These are phyloP conservation scores for Naja naja DNA, from an alignment of 2,113 vertebrate genomes.

Conservation along the genomic window DNA sequence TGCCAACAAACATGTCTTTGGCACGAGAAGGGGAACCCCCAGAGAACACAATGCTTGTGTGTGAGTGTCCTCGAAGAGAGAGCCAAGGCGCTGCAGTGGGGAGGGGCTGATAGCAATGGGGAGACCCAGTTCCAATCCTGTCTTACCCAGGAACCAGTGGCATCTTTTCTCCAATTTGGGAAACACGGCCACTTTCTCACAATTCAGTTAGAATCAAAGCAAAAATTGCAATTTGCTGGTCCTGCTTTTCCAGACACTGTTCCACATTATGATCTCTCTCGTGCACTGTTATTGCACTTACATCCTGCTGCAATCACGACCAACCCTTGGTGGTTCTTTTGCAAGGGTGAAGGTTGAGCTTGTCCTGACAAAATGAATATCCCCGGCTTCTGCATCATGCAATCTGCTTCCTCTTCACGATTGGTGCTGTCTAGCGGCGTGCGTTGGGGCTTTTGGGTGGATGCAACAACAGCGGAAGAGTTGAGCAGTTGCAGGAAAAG, in stretches of 20 bases:
- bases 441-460: neutral
- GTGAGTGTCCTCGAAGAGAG: neutral
- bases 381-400: constrained; percentile 51
- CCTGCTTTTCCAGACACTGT: constrained; percentile 22
- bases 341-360: neutral
- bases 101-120: neutral
- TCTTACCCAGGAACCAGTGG: neutral
- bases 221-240: constrained; percentile 21
- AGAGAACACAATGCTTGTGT: no score
- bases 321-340: neutral
- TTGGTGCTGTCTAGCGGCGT: constrained; percentile 44
- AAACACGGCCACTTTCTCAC: neutral
- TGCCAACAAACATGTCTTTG: neutral
- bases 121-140: neutral
- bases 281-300: neutral
- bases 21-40: neutral
- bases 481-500: neutral
- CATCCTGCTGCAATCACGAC: neutral
- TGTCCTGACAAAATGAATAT: neutral
- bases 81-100: neutral
- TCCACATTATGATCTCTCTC: constrained; percentile 11
- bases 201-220: neutral
- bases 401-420: constrained; percentile 49
- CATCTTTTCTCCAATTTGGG: neutral
- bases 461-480: constrained; percentile 33